A percentile compares a stretch with the other conserved stretches of the same genome.
Evolutionary conservation across 1,140 invertebrate genomes (phyloP).

Genomic region (Babylonia areolata): DNA sequence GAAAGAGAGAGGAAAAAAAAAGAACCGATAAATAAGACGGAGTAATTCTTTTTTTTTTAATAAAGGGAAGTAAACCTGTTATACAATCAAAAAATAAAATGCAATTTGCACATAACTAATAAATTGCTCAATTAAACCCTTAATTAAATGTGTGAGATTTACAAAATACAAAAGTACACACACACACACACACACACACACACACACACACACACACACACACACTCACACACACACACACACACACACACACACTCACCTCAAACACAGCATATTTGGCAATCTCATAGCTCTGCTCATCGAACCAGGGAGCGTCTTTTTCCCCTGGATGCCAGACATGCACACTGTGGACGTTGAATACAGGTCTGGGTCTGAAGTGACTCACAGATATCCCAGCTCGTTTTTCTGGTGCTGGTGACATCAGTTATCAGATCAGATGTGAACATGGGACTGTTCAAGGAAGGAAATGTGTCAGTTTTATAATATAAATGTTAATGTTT

Average conservation of each 20-base stretch:
- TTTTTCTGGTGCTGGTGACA: neutral
- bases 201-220: neutral
- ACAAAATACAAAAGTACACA: slow-evolving; percentile 14
- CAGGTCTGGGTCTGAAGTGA: slow-evolving; percentile 29
- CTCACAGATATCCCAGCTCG: neutral
- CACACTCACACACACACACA: neutral
- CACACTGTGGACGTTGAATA: slow-evolving; percentile 55
- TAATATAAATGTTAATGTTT: neutral
- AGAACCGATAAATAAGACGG: too few relatives aligned
- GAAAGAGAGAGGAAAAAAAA: too few relatives aligned
- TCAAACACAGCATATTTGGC: slow-evolving; percentile 61
- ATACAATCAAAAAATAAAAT: too few relatives aligned
- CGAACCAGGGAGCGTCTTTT: slow-evolving; percentile 58
- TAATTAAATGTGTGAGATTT: too few relatives aligned
- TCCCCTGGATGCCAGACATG: slow-evolving; percentile 62
- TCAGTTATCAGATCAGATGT: too few relatives aligned
- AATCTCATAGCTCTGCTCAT: slow-evolving; percentile 58
- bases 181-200: neutral
- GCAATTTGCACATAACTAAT: too few relatives aligned
- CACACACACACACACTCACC: neutral
- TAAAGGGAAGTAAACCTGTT: too few relatives aligned
- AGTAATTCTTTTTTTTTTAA: too few relatives aligned
- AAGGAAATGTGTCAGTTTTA: neutral
- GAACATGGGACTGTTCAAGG: neutral
- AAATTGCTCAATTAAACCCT: too few relatives aligned